phyloP scores from a whole-genome alignment of 2,797 vertebrate genomes.

The Mustela erminea region DNA sequence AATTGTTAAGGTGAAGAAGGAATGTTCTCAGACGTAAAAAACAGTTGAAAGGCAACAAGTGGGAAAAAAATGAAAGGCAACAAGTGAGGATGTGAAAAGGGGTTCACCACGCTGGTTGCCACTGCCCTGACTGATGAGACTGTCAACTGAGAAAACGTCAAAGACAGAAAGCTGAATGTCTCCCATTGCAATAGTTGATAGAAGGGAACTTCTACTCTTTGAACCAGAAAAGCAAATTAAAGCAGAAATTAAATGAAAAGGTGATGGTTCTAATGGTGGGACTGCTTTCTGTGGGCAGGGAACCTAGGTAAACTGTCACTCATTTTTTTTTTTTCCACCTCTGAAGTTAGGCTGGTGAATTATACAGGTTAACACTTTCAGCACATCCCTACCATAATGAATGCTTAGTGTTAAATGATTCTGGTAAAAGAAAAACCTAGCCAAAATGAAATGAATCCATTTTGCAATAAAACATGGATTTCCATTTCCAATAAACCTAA shows the following conservation, averaged over 20 bases:
- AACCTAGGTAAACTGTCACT: not conserved
- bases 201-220: not conserved
- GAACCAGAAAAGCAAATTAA: conserved; percentile 24
- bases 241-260: not conserved
- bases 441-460: not conserved
- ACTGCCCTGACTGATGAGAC: not conserved
- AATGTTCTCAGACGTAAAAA: not conserved
- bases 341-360: not conserved
- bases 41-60: not conserved
- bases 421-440: conserved; percentile 36
- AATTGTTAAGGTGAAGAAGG: not conserved
- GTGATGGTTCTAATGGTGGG: not conserved
- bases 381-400: not conserved
- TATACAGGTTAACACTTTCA: not conserved
- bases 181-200: not conserved
- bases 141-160: not conserved
- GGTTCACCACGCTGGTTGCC: not conserved
- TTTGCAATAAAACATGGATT: not conserved
- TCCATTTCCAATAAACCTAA: not conserved
- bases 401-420: not conserved
- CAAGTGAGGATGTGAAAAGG: not conserved
- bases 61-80: not conserved
- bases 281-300: not conserved
- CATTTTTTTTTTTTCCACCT: not conserved
- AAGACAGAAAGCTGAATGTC: not conserved